Conservation (phyloP, 2,113 vertebrate genomes). For the Pteropus alecto region DNA sequence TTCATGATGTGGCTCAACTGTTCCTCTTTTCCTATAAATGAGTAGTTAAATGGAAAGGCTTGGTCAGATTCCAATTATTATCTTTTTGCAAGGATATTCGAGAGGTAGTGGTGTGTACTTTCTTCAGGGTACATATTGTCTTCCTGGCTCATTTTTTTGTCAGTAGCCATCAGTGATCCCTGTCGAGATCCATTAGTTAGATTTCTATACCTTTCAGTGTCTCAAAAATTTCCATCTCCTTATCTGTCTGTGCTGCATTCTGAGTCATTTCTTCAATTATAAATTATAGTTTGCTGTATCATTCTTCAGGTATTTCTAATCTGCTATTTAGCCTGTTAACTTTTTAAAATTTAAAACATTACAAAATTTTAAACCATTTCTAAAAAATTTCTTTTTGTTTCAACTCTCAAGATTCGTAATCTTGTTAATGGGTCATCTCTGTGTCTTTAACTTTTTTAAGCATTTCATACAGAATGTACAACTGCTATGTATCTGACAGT, state of each 20-base stretch:
- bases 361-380: not conserved
- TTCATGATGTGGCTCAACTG: not conserved
- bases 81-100: not conserved
- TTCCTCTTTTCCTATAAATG: not conserved
- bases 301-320: not conserved
- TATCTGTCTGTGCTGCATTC: not conserved
- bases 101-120: not conserved
- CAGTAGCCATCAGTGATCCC: not conserved
- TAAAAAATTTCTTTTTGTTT: not conserved
- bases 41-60: not conserved
- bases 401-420: not conserved
- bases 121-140: not conserved
- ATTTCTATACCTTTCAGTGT: not conserved
- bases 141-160: not conserved
- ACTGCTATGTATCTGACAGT: not conserved
- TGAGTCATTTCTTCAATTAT: constrained; percentile 18
- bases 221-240: not conserved
- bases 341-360: not conserved
- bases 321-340: not conserved
- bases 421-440: not conserved
- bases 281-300: not conserved
- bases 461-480: not conserved
- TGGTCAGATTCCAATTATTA: not conserved
- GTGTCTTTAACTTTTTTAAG: not conserved
- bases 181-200: not conserved